A percentile compares a stretch with the other conserved stretches of the same genome.
Evolutionary conservation across 2,888 invertebrate genomes (phyloP).

Genomic region (Tryphoninae sp.): DNA sequence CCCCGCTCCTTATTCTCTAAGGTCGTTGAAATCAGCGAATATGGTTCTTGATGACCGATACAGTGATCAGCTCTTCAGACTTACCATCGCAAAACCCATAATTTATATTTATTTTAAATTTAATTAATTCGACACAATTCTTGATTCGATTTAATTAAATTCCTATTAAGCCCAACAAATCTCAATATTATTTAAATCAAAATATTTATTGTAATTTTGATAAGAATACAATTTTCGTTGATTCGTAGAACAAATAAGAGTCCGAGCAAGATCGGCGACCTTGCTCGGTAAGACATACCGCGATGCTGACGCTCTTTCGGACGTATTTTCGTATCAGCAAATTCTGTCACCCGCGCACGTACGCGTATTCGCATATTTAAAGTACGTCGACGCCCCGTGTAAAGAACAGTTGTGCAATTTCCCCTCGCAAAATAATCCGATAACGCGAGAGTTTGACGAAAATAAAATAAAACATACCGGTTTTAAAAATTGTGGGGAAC

Average conservation of each 20-base stretch:
- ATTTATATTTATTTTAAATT: no score
- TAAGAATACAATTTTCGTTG: not conserved
- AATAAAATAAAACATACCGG: not conserved
- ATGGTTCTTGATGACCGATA: conserved; percentile 9
- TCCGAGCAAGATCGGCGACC: conserved; percentile 7
- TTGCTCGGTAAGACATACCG: conserved; percentile 69
- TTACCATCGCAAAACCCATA: no score
- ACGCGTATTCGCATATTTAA: not conserved
- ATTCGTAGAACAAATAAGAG: conserved; percentile 1
- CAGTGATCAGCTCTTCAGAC: not conserved
- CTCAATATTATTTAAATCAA: no score
- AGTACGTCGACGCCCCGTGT: not conserved
- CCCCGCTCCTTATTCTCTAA: not conserved
- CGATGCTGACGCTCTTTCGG: conserved; percentile 64
- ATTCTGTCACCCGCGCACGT: conserved; percentile 24
- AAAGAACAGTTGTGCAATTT: conserved; percentile 11
- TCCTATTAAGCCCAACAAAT: no score
- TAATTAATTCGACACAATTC: no score
- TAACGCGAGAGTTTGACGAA: not conserved
- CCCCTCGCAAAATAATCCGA: conserved; percentile 11
- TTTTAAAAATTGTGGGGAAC: conserved; percentile 24
- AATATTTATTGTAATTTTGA: not conserved
- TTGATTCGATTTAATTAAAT: no score
- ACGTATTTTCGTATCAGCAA: conserved; percentile 32
- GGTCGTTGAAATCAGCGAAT: conserved; percentile 41